Evolutionary conservation across 1,140 invertebrate genomes (phyloP), one percentile per base, ranked within the genome.

Genomic region (Micrasema longulum): DNA sequence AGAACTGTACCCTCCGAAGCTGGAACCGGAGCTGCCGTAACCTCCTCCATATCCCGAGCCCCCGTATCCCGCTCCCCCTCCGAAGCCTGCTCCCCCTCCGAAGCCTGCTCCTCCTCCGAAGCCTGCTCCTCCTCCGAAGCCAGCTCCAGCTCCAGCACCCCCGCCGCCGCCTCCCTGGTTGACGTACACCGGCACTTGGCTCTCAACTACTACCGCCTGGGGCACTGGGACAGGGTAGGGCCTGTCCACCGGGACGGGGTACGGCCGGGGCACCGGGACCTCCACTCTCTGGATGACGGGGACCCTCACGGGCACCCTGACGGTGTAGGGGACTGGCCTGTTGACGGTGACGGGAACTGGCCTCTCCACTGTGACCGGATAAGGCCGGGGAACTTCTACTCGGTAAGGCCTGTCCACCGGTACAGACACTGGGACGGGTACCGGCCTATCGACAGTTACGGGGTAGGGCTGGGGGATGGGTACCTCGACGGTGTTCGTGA

Each of bases 371-470:
- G 82, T 80, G 0, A 86, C 83, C 7, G 84, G 83, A 66, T 86
- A 84, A 2, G 85, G 82, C 64, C 82, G 81, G 36, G 86, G 82
- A 7, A 88, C 84, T 53, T 85, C 81, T 1, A 89, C 87, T 2
- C 87, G 83, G 57, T 85, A 85, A 0, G 87, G 87, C 43, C 83
- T 82, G 70, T 88, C 87, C 11, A 89, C 82, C 53, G 79, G 79
- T 18, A 81, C 79, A 57, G 78, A 77, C 0, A 81, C 79, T 16
- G 74, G 72, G 41, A 75, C 70, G 36, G 80, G 80, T 22, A 80
- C 77, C 62, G 74, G 77, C 45, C 75, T 80, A 26, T 80, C 78
- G 0, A 83, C 80, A 45, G 78, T 77, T 0, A 82, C 78, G 18
- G 83, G 81, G 20, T 82, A 79, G 14, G 79, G 79, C 36, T 82